Base-by-base conservation (phyloP, 1,140 invertebrate genomes). In the Euschistus heros region DNA sequence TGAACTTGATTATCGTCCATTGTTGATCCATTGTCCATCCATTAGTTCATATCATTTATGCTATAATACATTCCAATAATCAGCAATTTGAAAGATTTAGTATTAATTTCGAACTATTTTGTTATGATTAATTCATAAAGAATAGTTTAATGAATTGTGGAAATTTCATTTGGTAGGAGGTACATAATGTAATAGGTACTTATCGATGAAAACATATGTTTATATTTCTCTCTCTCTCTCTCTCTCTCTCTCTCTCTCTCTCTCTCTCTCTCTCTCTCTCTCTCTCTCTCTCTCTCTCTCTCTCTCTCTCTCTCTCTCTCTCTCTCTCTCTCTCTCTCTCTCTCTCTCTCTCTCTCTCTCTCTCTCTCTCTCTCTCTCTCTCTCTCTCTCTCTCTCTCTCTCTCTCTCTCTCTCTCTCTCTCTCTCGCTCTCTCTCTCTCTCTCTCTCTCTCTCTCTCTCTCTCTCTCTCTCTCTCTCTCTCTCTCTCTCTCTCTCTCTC, bases 171-270 rank as follows among this genome's bases (percentile, higher is more conserved):
- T n/a, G n/a, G n/a, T n/a, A n/a, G n/a, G n/a, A n/a, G n/a, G n/a
- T n/a, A n/a, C n/a, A n/a, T n/a, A n/a, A n/a, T n/a, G n/a, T n/a
- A n/a, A n/a, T n/a, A n/a, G n/a, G n/a, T n/a, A n/a, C n/a, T n/a
- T n/a, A n/a, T n/a, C n/a, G n/a, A n/a, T n/a, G n/a, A n/a, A n/a
- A n/a, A n/a, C n/a, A n/a, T n/a, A n/a, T n/a, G n/a, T n/a, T n/a
- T n/a, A n/a, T n/a, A n/a, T n/a, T n/a, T n/a, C 42, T 44, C 47
- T 52, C 47, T 52, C 47, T 52, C 47, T 52, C 47, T 52, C 47
- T 13, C 47, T 52, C 47, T 52, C 47, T 18, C 47, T 52, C 47
- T 52, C 47, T 52, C 47, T 18, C 47, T 52, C 47, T 52, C 47
- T 52, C 47, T 18, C 47, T 52, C 47, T 52, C 47, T 52, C 47